Percentiles rank a stretch among this genome's conserved stretches.
Conservation (phyloP, 2,113 vertebrate genomes). For the Phylloscopus whistleri region DNA sequence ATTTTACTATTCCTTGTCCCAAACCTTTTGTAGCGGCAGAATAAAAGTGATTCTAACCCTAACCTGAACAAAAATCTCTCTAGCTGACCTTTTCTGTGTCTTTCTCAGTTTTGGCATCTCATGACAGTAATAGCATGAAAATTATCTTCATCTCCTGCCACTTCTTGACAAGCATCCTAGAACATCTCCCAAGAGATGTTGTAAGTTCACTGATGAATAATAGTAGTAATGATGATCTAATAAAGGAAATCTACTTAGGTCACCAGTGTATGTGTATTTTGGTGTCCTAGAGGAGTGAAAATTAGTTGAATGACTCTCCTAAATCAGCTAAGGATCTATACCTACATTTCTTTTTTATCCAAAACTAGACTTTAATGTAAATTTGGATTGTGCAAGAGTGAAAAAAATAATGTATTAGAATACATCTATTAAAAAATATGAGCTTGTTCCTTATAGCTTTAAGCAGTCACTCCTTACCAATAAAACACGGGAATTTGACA, state of each 20-base stretch:
- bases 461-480: background rate
- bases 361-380: background rate
- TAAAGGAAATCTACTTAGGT: background rate
- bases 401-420: background rate
- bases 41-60: background rate
- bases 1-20: background rate
- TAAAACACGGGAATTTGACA: background rate
- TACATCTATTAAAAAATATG: background rate
- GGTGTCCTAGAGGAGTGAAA: background rate
- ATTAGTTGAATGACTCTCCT: background rate
- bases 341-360: background rate
- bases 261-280: background rate
- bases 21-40: background rate
- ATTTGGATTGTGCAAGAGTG: background rate
- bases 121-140: conserved; percentile 3
- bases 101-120: background rate
- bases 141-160: background rate
- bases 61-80: background rate
- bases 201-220: background rate
- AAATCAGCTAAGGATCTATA: background rate
- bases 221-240: background rate
- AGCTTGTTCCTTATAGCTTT: background rate
- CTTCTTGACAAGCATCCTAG: background rate
- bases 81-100: background rate
- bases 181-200: background rate